Evolutionary conservation across 2,113 vertebrate genomes (phyloP), one percentile per base, ranked within the genome.

Genomic region (Chaenogobius annularis): DNA sequence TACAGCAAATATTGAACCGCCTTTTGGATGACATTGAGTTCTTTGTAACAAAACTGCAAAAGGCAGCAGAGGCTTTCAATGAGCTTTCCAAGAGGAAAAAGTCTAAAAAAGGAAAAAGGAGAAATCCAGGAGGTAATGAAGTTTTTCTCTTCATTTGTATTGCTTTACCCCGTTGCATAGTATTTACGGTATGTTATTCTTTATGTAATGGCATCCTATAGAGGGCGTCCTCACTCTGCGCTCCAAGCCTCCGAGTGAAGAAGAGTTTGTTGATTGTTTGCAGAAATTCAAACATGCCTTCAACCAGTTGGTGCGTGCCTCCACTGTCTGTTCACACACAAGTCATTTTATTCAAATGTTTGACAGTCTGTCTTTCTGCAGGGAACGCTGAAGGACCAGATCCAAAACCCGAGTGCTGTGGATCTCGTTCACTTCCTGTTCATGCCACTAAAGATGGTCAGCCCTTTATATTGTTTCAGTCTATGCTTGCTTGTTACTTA

Each of bases 221-320:
- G 98, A 99, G 95, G 98, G 98, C 46, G 95, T 99, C 77, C 93
- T 99, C 73, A 99, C 98, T 0, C 94, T 99, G 61, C 92, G 98
- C 68, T 94, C 98, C 68, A 97, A 94, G 74, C 94, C 97, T 5
- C 98, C 97, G 0, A 68, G 81, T 26, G 93, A 96, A 71, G 95
- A 96, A 19, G 96, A 97, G 72, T 98, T 98, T 65, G 20, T 98
- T 1, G 95, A 99, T 88, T 98, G 97, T 86, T 95, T 99, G 75
- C 98, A 99, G 87, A 99, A 98, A 77, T 99, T 99, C 89, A 99
- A 99, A 77, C 94, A 97, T 73, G 96, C 95, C 72, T 98, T 99
- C 92, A 99, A 98, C 84, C 95, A 99, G 78, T 93, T 99, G 95
- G 98, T 98, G 90, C 88, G 94, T 23, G 43, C 22, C 22, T 20